phyloP scores from a whole-genome alignment of 2,888 invertebrate species.

The Hybos culiciformis region DNA sequence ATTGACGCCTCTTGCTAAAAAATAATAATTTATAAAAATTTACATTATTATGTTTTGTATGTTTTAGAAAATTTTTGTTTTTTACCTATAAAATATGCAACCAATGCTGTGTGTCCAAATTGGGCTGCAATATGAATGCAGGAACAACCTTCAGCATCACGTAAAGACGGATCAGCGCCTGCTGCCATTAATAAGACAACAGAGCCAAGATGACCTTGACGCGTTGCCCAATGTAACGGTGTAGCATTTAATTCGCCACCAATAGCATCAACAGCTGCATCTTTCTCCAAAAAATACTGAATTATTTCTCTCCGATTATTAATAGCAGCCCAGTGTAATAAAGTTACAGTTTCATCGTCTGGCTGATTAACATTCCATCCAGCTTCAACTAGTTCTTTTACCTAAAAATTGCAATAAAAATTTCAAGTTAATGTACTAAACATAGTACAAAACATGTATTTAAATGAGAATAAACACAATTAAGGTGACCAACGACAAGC shows the following conservation, averaged over 20 bases:
- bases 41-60: too few species aligned
- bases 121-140: conserved; percentile 93
- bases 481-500: too few species aligned
- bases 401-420: too few species aligned
- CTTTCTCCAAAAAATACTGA: conserved; percentile 71
- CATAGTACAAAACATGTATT: too few species aligned
- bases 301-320: conserved; percentile 93
- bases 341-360: conserved; percentile 87
- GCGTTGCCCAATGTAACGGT: conserved; percentile 95
- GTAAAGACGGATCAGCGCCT: conserved; percentile 68
- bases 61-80: too few species aligned
- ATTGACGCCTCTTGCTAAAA: conserved; percentile 85
- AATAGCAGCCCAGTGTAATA: conserved; percentile 99
- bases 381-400: conserved; percentile 74
- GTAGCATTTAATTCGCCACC: conserved; percentile 95
- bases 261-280: conserved; percentile 79
- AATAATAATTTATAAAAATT: too few species aligned
- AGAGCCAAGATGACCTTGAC: conserved; percentile 77
- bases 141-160: conserved; percentile 93
- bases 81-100: too few species aligned
- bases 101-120: conserved; percentile 93
- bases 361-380: conserved; percentile 91
- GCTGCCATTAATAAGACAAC: conserved; percentile 53
- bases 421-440: too few species aligned
- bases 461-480: too few species aligned